Conservation (phyloP, 2,797 vertebrate genomes). For the Prionace glauca region DNA sequence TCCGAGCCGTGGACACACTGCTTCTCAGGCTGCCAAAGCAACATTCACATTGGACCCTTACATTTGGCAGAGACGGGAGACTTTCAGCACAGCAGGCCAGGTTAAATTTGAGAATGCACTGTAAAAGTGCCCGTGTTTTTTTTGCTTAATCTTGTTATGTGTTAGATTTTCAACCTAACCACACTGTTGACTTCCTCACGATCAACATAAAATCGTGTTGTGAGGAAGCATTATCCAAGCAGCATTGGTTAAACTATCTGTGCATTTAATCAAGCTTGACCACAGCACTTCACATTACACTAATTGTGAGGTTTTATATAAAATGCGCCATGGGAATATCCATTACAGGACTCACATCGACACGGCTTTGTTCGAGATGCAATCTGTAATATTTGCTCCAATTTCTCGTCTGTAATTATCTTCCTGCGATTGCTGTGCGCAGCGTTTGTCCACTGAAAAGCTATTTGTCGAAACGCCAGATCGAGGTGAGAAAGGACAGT, state of each 20-base stretch:
- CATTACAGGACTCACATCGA: not conserved
- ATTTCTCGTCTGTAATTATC: not conserved
- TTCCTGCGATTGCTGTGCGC: not conserved
- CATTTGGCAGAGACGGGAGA: not conserved
- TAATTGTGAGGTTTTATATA: not conserved
- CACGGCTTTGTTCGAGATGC: not conserved
- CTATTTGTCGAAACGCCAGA: not conserved
- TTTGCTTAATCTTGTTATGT: not conserved
- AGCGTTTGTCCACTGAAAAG: not conserved
- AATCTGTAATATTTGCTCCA: constrained; percentile 8
- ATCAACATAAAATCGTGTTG: not conserved
- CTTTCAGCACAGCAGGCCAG: not conserved
- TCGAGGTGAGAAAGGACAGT: not conserved
- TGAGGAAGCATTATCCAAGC: not conserved
- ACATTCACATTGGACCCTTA: not conserved
- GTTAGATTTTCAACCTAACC: not conserved
- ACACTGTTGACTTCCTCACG: not conserved
- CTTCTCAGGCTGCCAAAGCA: not conserved
- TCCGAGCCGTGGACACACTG: not conserved
- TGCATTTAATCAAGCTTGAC: not conserved
- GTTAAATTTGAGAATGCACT: not conserved
- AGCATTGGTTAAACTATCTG: not conserved
- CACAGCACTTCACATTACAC: not conserved
- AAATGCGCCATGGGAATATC: not conserved
- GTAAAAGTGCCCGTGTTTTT: not conserved